Evolutionary conservation across 1,140 invertebrate genomes (phyloP), one percentile per base, ranked within the genome.

Genomic region (Drosophila sp.): DNA sequence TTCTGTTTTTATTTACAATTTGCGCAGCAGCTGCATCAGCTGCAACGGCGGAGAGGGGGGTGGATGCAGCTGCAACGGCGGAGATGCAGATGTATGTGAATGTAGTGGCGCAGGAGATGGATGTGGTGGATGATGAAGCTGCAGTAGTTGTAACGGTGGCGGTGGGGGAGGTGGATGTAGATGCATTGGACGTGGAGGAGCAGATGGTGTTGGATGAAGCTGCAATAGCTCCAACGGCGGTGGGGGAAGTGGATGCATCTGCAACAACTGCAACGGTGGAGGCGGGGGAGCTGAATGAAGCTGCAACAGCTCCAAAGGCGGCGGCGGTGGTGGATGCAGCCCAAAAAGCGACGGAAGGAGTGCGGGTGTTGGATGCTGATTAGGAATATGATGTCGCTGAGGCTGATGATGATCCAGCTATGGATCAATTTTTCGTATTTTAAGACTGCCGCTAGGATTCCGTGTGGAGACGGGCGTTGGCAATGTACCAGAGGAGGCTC

Each of bases 341-440:
- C 25, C 23, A 5, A 27, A 50, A 10, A 27, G 23, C 44, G 44
- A 25, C 44, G 44, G 44, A 27, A 10, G 44, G 25, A 23, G 7
- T 25, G 44, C 3, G 44, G 6, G 1, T 7, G 10, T 50, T 23
- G 44, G 44, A 25, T 50, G 23, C 1, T 27, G 23, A 50, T 27
- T 50, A 1, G 25, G 27, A 4, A 32, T 29, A 17, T 56, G 7
- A 11, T 54, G 27, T 30, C 7, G 56, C 6, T 57, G 56, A 17
- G 5, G 56, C 30, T 57, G 56, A 30, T 63, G 7, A 32, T 62
- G 29, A 3, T 57, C 40, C 29, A 79, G 71, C 70, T 82, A 77
- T 56, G 76, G 82, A n/a, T 90, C 82, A 29, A 89, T 89, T 67
- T 89, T 89, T 27, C 84, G 85, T 41, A 89, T 89, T 50, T 87